These are phyloP conservation scores for Acanthosepion esculentum DNA, from an alignment of 2,888 invertebrate genomes.

Conservation along the genomic window DNA sequence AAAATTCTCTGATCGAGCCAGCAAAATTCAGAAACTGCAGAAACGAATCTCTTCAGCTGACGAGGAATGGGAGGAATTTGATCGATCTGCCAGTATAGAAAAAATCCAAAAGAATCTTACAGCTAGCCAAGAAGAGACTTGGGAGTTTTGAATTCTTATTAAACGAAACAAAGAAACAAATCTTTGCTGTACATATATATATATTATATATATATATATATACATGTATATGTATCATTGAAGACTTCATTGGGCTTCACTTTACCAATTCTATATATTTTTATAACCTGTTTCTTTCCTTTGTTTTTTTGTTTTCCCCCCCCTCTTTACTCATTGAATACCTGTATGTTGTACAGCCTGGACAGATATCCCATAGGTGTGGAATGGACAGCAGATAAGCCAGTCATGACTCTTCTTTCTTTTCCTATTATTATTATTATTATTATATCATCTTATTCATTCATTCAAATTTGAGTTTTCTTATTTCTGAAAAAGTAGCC, in stretches of 20 bases:
- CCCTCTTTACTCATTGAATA: conserved; percentile 33
- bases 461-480: conserved; percentile 18
- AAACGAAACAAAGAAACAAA: conserved; percentile 37
- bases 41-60: conserved; percentile 58
- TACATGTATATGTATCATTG: conserved; percentile 33
- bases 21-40: conserved; percentile 64
- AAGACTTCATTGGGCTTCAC: conserved; percentile 33
- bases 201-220: conserved; percentile 33
- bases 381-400: neutral
- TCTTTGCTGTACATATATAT: conserved; percentile 24
- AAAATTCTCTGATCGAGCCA: conserved; percentile 53
- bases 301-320: neutral
- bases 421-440: neutral
- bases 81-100: conserved; percentile 62
- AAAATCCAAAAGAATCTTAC: conserved; percentile 63
- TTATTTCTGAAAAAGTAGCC: conserved; percentile 13
- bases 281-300: conserved; percentile 12
- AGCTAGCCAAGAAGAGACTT: conserved; percentile 60
- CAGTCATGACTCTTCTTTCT: neutral
- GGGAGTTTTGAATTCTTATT: conserved; percentile 65
- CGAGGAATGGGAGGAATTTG: conserved; percentile 66
- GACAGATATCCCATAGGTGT: conserved; percentile 33
- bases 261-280: conserved; percentile 33
- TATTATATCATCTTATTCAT: conserved; percentile 1
- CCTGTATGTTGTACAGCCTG: conserved; percentile 33